Evolutionary conservation across 2,888 invertebrate genomes (phyloP).

Genomic region (Pterostichus niger): DNA sequence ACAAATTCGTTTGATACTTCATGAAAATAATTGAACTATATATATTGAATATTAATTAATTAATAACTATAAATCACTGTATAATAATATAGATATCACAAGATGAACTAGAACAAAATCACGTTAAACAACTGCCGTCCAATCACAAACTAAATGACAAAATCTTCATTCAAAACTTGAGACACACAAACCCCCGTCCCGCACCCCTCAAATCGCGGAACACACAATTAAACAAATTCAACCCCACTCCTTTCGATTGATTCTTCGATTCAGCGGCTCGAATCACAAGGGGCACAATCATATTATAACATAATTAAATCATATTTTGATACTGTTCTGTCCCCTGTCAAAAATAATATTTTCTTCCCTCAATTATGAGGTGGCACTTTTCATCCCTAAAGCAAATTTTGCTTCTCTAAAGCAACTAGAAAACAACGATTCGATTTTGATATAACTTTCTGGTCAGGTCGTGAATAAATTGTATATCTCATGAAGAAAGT

Average conservation of each 20-base stretch:
- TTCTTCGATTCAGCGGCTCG: conserved; percentile 38
- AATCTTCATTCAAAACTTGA: conserved; percentile 30
- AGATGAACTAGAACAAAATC: not conserved
- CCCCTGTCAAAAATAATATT: not conserved
- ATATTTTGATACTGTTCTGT: too few relatives aligned
- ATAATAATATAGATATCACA: not conserved
- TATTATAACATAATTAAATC: not conserved
- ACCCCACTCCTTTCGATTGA: not conserved
- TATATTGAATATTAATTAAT: not conserved
- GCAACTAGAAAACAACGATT: too few relatives aligned
- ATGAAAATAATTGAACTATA: not conserved
- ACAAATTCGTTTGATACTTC: not conserved
- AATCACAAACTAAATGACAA: conserved; percentile 9
- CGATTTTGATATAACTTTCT: too few relatives aligned
- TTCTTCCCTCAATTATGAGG: too few relatives aligned
- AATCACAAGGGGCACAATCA: conserved; percentile 14
- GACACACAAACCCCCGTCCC: not conserved
- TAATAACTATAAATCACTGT: too few relatives aligned
- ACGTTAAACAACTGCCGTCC: not conserved
- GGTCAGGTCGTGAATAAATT: too few relatives aligned
- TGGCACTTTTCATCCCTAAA: too few relatives aligned
- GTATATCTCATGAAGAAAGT: too few relatives aligned
- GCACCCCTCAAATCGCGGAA: not conserved
- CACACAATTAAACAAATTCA: not conserved
- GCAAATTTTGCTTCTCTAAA: too few relatives aligned